Evolutionary conservation across 2,888 invertebrate species (phyloP), one percentile per base, ranked within the genome.

Genomic region (Pogonocherus hispidulus): DNA sequence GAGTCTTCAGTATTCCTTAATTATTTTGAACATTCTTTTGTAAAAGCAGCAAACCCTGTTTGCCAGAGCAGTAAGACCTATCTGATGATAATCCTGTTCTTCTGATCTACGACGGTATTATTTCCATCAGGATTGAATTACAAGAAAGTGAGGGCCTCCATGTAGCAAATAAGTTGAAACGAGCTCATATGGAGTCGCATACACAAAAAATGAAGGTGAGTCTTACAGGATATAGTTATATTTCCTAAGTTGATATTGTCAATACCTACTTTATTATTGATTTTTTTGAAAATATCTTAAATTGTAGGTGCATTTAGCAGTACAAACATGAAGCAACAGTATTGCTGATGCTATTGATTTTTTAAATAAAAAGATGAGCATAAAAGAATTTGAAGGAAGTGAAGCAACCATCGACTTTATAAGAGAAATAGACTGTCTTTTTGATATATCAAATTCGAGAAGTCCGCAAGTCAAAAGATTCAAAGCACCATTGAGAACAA

Each of bases 171-270:
- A 70, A 69, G 62, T 49, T 71, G 37, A 71, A 54, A 22, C 63
- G 27, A 44, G n/a, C 52, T 5, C 71, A 74, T 18, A 63, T 72
- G 11, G 19, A 63, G 11, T 72, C 54, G 59, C 4, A 41, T 19
- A 67, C 52, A 52, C 54, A 63, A 54, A 70, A 64, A 70, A 71
- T 74, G 72, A 72, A 74, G 57, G 72, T n/a, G n/a, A n/a, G n/a
- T n/a, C n/a, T n/a, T n/a, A n/a, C n/a, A n/a, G n/a, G n/a, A n/a
- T n/a, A n/a, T n/a, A n/a, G n/a, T n/a, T n/a, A n/a, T n/a, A n/a
- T n/a, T n/a, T n/a, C n/a, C n/a, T n/a, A n/a, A n/a, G n/a, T n/a
- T 74, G 46, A n/a, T n/a, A n/a, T n/a, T n/a, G n/a, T n/a, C n/a
- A n/a, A n/a, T n/a, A n/a, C n/a, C n/a, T n/a, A n/a, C n/a, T n/a